Evolutionary conservation across 2,113 vertebrate genomes (phyloP).

Genomic region (Apeltes quadracus): DNA sequence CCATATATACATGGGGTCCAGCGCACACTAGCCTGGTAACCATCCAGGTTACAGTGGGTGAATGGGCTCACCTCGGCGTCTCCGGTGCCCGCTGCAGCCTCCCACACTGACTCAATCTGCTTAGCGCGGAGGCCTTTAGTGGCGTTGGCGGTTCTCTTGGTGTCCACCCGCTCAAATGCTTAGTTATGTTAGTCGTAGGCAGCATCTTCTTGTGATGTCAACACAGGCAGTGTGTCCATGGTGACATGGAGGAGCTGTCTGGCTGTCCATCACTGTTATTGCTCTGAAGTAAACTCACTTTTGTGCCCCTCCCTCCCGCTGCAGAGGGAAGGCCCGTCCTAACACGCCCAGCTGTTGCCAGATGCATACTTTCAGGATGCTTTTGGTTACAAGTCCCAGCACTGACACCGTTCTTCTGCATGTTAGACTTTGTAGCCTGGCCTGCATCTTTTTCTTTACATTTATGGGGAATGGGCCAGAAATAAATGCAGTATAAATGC

Average conservation of each 20-base stretch:
- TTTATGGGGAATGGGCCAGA: conserved; percentile 31
- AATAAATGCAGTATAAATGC: background rate
- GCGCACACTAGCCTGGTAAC: conserved; percentile 1
- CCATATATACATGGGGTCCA: background rate
- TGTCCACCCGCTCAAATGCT: conserved; percentile 43
- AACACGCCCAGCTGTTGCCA: conserved; percentile 56
- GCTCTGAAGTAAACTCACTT: conserved; percentile 31
- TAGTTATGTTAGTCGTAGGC: too few relatives aligned
- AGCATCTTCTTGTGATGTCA: background rate
- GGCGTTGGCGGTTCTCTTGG: conserved; percentile 58
- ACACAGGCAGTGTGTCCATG: background rate
- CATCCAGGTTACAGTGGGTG: conserved; percentile 3
- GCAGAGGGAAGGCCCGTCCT: conserved; percentile 39
- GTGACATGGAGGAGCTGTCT: conserved; percentile 6
- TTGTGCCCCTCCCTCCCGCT: conserved; percentile 10
- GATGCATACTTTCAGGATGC: conserved; percentile 71
- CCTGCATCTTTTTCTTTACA: conserved; percentile 43
- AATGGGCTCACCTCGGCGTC: conserved; percentile 35
- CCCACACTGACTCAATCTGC: conserved; percentile 63
- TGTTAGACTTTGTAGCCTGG: conserved; percentile 75
- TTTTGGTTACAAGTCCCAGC: conserved; percentile 72
- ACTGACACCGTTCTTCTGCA: conserved; percentile 70
- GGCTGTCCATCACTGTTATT: background rate
- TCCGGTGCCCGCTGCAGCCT: conserved; percentile 32
- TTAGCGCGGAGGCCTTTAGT: conserved; percentile 72